Conservation (phyloP, 2,888 invertebrate species). For the Diaperis boleti region DNA sequence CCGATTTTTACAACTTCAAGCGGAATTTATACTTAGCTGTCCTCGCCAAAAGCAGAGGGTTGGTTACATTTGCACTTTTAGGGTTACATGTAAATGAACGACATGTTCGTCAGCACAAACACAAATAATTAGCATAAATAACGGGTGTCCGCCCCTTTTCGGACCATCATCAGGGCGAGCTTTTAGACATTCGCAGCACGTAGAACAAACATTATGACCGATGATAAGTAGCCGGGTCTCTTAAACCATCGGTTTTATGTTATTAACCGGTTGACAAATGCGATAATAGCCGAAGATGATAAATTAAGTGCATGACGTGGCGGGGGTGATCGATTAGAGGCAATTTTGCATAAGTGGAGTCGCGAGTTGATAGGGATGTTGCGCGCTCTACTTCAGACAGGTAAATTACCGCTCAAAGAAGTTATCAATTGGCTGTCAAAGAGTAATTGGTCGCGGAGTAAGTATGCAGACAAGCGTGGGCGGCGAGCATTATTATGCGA, state of each 20-base stretch:
- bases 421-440: constrained; percentile 62
- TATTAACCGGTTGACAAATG: constrained; percentile 39
- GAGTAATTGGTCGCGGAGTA: constrained; percentile 56
- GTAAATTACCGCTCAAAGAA: constrained; percentile 54
- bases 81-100: constrained; percentile 40
- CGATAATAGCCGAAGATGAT: constrained; percentile 30
- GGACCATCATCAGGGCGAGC: constrained; percentile 22
- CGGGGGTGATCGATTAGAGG: constrained; percentile 37
- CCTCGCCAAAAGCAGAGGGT: not conserved
- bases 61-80: constrained; percentile 39
- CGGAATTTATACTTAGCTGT: constrained; percentile 8
- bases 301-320: constrained; percentile 17
- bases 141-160: constrained; percentile 10
- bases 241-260: constrained; percentile 28
- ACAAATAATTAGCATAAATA: constrained; percentile 43
- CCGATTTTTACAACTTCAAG: constrained; percentile 15
- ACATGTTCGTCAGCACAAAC: constrained; percentile 38
- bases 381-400: constrained; percentile 35
- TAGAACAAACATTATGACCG: constrained; percentile 52
- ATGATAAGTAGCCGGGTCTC: constrained; percentile 41
- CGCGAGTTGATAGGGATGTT: constrained; percentile 30
- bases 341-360: constrained; percentile 16
- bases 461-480: constrained; percentile 41
- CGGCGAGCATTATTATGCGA: constrained; percentile 40
- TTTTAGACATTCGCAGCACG: constrained; percentile 47